These are phyloP conservation scores for Condylostylus longicornis DNA, from an alignment of 1,140 invertebrate species.

Conservation along the genomic window DNA sequence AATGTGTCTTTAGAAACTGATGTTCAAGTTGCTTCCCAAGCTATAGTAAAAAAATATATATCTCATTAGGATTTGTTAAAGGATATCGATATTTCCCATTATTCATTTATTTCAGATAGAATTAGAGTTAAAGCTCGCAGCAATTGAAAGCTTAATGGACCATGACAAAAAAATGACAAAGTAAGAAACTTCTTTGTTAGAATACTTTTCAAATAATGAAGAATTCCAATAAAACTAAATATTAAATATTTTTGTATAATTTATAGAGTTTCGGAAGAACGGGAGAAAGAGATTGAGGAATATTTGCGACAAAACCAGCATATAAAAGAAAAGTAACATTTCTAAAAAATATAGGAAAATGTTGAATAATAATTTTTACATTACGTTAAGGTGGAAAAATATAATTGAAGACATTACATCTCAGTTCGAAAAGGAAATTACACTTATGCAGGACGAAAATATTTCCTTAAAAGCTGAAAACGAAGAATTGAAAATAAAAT, in stretches of 20 bases:
- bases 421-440: constrained; percentile 15
- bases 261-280: constrained; percentile 8
- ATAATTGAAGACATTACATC: constrained; percentile 16
- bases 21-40: constrained; percentile 10
- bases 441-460: constrained; percentile 14
- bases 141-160: constrained; percentile 8
- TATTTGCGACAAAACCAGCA: constrained; percentile 13
- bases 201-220: too few relatives aligned
- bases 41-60: constrained; percentile 4
- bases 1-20: constrained; percentile 15
- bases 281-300: constrained; percentile 12
- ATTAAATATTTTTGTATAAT: constrained; percentile 1
- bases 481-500: constrained; percentile 7
- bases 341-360: background rate
- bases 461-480: constrained; percentile 11
- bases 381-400: constrained; percentile 10
- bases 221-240: constrained; percentile 5
- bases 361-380: background rate
- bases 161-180: background rate
- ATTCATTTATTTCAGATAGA: constrained; percentile 11
- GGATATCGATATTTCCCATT: constrained; percentile 14
- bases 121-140: constrained; percentile 8
- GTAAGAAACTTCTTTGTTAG: background rate
- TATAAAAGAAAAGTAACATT: constrained; percentile 11
- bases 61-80: constrained; percentile 11